These are phyloP conservation scores for zebrafish (Danio rerio) DNA, from an alignment of 2,113 vertebrate genomes.

Conservation along the genomic window DNA sequence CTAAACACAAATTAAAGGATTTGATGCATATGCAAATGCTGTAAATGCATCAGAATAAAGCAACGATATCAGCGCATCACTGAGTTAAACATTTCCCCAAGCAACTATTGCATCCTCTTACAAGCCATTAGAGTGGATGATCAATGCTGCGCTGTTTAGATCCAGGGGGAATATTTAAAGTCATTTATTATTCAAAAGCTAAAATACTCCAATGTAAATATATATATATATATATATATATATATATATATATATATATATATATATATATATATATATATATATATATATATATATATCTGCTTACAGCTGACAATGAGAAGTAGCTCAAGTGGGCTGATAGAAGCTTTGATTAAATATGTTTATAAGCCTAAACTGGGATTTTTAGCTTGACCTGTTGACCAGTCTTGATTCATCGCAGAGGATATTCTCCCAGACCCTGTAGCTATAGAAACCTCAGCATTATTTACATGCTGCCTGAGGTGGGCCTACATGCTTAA, in stretches of 20 bases:
- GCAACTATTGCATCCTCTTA: slow-evolving; percentile 7
- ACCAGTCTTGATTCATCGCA: background rate
- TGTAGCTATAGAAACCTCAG: background rate
- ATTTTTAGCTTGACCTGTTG: slow-evolving; percentile 17
- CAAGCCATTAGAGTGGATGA: slow-evolving; percentile 19
- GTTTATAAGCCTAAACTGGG: background rate
- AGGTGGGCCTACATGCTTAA: background rate
- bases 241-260: too few species aligned
- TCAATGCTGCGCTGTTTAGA: background rate
- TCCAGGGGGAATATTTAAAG: slow-evolving; percentile 36
- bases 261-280: too few species aligned
- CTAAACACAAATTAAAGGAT: background rate
- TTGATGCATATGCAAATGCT: slow-evolving; percentile 16
- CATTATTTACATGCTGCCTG: background rate
- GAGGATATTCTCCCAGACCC: background rate
- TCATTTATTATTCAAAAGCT: slow-evolving; percentile 47
- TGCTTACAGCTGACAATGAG: slow-evolving; percentile 32
- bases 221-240: too few species aligned
- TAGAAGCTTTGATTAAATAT: slow-evolving; percentile 22
- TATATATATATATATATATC: slow-evolving; percentile 18
- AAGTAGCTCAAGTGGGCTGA: slow-evolving; percentile 1
- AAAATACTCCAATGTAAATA: slow-evolving; percentile 27
- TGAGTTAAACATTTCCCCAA: slow-evolving; percentile 13
- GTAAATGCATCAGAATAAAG: slow-evolving; percentile 20
- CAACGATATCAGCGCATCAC: background rate